Evolutionary conservation across 1,140 invertebrate genomes (phyloP).

Genomic region (Riptortus pedestris): DNA sequence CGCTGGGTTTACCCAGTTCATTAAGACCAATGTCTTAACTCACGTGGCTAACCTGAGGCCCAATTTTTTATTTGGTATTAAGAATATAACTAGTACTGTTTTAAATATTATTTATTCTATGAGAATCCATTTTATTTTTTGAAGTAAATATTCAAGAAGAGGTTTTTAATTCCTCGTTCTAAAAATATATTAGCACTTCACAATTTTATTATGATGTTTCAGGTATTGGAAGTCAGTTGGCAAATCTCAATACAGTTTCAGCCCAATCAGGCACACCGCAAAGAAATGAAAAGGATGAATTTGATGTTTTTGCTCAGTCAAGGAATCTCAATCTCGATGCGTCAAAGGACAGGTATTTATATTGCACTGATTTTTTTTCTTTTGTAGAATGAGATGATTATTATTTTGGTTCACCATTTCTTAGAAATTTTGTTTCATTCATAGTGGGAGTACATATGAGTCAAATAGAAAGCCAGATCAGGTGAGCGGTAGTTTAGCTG

Average conservation of each 20-base stretch:
- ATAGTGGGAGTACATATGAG: conserved; percentile 59
- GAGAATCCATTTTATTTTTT: too few relatives aligned
- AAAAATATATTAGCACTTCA: too few relatives aligned
- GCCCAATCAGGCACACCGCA: conserved; percentile 33
- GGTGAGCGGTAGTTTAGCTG: conserved; percentile 40
- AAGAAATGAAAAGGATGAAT: conserved; percentile 46
- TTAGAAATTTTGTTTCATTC: conserved; percentile 26
- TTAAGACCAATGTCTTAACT: too few relatives aligned
- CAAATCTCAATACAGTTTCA: conserved; percentile 33
- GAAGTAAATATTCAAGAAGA: too few relatives aligned
- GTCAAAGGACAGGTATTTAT: conserved; percentile 50
- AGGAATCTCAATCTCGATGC: conserved; percentile 62
- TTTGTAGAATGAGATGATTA: neutral
- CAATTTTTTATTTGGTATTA: too few relatives aligned
- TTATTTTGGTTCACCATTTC: conserved; percentile 2
- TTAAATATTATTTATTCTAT: too few relatives aligned
- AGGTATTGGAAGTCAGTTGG: conserved; percentile 35
- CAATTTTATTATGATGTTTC: conserved; percentile 5
- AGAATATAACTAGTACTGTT: too few relatives aligned
- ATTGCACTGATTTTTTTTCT: conserved; percentile 13
- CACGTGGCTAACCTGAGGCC: too few relatives aligned
- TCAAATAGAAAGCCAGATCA: conserved; percentile 58
- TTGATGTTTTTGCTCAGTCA: conserved; percentile 87
- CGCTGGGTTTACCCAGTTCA: too few relatives aligned
- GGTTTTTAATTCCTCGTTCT: too few relatives aligned